A percentile compares a stretch with the other conserved stretches of the same genome.
These are phyloP conservation scores for Porites lutea DNA, from an alignment of 64 coral and sea anemone genomes.

Conservation along the genomic window DNA sequence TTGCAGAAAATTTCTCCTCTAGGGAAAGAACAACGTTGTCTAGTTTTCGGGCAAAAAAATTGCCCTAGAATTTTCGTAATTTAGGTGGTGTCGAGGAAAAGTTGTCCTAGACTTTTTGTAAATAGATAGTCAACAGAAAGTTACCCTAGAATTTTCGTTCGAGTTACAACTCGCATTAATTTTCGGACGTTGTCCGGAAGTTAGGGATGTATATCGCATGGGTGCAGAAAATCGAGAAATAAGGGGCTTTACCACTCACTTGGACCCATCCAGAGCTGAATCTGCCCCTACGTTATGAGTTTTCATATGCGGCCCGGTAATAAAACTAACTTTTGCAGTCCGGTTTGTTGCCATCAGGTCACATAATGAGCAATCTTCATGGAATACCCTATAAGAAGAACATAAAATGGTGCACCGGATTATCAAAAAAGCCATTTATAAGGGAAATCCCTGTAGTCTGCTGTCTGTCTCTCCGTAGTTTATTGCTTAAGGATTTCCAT, in stretches of 20 bases:
- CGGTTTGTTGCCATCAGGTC: neutral
- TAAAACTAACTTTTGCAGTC: neutral
- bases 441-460: neutral
- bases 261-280: neutral
- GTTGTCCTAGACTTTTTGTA: constrained; percentile 2
- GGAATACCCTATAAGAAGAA: neutral
- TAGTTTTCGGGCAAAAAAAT: neutral
- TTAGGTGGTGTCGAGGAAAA: neutral
- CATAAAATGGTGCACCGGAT: neutral
- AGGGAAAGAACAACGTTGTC: neutral
- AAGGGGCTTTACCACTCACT: neutral
- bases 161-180: neutral
- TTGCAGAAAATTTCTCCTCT: neutral
- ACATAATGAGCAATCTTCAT: neutral
- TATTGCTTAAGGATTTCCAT: constrained; percentile 1
- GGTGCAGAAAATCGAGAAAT: neutral
- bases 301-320: neutral
- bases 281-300: neutral
- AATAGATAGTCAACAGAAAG: neutral
- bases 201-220: neutral
- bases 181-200: too few species aligned
- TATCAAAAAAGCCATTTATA: constrained; percentile 12
- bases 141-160: neutral
- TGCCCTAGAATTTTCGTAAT: constrained; percentile 4
- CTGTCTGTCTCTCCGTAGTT: neutral